Base-by-base conservation (phyloP, 2,888 invertebrate genomes). In the Cybosia mesomella region DNA sequence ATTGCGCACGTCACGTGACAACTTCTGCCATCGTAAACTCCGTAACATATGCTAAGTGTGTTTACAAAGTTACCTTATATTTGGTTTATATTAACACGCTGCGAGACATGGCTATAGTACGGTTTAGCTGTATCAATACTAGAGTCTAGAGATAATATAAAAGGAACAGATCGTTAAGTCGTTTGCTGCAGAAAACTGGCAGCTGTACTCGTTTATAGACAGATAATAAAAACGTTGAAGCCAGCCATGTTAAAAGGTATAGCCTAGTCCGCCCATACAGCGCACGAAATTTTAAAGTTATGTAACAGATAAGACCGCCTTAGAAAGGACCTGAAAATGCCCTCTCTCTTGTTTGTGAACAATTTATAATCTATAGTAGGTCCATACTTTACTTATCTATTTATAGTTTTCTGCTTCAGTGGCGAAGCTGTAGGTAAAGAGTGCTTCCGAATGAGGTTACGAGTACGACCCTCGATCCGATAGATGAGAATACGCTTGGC, bases 241-340 rank as follows among this genome's bases (percentile, higher is more conserved):
- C 61, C 28, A 21, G 28, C 28, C 58, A 68, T 68, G 57, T 74
- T 54, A 70, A 70, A 74, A 70, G 70, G 43, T 43, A 43, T 18
- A 18, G 43, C 43, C 18, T 15, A 55, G 66, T 70, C 63, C 57
- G 55, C 2, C 53, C 39, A 57, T 70, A 74, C 79, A 76, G 67
- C 67, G 65, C 39, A 79, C 53, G 36, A 70, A 76, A 79, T 79
- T 71, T 73, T 68, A 69, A 70, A 71, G 74, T 79, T 64, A 70
- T 43, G 68, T 61, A 66, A 66, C 66, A 74, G 80, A 79, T 74
- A 71, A 70, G 53, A 11, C 54, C n/a, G 24, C 10, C 15, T 21
- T 58, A 39, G 58, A 73, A 68, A 71, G 57, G 34, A 66, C 71
- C 71, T 39, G 64, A 75, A 66, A 39, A 79, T 70, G 59, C 63